A percentile compares a stretch with the other conserved stretches of the same genome.
These are phyloP conservation scores for Halcyon badia DNA, from an alignment of 2,797 vertebrate genomes.

Conservation along the genomic window DNA sequence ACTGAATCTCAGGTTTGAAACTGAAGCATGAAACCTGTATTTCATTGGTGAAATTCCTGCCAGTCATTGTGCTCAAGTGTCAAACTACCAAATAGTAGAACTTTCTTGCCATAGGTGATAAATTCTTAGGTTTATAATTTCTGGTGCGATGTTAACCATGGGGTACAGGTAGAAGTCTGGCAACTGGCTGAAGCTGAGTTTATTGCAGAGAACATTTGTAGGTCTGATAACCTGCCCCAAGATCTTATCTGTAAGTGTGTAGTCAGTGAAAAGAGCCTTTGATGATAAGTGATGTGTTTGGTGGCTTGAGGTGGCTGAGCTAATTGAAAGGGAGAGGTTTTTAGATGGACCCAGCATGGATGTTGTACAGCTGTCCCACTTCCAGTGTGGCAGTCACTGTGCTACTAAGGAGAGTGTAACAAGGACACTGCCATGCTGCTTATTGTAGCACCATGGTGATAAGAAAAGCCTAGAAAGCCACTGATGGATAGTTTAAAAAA, in stretches of 20 bases:
- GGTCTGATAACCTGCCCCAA: not conserved
- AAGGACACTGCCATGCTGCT: not conserved
- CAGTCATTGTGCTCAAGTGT: not conserved
- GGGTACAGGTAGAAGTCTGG: not conserved
- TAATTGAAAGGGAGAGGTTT: not conserved
- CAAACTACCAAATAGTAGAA: not conserved
- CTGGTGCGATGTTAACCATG: not conserved
- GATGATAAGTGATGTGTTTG: not conserved
- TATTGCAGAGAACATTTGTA: not conserved
- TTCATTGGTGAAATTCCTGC: not conserved
- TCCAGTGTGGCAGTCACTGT: not conserved
- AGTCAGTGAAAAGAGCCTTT: not conserved
- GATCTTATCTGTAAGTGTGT: not conserved
- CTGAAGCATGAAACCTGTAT: not conserved
- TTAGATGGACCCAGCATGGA: not conserved
- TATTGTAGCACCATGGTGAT: not conserved
- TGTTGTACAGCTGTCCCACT: not conserved
- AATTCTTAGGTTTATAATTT: not conserved
- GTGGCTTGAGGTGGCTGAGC: not conserved
- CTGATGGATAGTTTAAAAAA: not conserved
- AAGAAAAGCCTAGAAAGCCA: not conserved
- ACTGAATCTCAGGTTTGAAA: not conserved
- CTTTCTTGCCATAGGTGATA: not conserved
- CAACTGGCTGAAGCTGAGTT: not conserved
- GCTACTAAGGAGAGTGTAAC: not conserved